Conservation (phyloP, 2,113 vertebrate genomes). For the Thalassoma bifasciatum region DNA sequence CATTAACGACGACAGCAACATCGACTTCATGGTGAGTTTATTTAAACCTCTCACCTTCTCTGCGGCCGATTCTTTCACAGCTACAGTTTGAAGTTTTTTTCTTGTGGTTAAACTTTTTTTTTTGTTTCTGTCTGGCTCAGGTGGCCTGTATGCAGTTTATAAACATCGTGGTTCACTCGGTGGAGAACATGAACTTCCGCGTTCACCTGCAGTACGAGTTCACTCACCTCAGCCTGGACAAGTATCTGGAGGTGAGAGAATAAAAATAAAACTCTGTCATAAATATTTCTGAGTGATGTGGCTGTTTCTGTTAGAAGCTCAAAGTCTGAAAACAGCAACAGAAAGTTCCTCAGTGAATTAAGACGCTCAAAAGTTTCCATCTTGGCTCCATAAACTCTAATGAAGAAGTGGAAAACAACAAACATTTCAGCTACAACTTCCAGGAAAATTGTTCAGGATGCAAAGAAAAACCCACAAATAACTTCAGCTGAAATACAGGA, state of each 20-base stretch:
- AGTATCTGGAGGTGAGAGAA: constrained; percentile 90
- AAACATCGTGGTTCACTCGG: constrained; percentile 99
- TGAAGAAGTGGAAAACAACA: too few species aligned
- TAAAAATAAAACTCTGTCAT: too few species aligned
- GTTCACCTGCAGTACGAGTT: constrained; percentile 98
- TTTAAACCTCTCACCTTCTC: background rate
- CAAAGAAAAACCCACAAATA: too few species aligned
- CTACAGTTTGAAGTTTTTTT: background rate
- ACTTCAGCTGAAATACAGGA: too few species aligned
- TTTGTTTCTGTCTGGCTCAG: constrained; percentile 79
- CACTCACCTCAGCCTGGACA: constrained; percentile 91
- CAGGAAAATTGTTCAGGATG: too few species aligned
- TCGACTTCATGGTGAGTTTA: constrained; percentile 96
- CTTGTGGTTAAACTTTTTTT: background rate
- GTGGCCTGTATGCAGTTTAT: constrained; percentile 99
- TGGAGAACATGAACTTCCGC: constrained; percentile 99
- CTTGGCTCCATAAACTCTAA: too few species aligned
- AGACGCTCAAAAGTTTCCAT: too few species aligned
- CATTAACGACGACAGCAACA: constrained; percentile 91
- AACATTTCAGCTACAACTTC: too few species aligned
- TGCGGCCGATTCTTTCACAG: background rate
- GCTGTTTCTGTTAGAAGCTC: background rate
- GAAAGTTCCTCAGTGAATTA: too few species aligned
- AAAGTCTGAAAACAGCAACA: background rate
- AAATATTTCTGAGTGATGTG: background rate